Percentiles rank a stretch among this genome's conserved stretches.
Conservation (phyloP, 1,140 invertebrate species). For the Euwallacea similis region DNA sequence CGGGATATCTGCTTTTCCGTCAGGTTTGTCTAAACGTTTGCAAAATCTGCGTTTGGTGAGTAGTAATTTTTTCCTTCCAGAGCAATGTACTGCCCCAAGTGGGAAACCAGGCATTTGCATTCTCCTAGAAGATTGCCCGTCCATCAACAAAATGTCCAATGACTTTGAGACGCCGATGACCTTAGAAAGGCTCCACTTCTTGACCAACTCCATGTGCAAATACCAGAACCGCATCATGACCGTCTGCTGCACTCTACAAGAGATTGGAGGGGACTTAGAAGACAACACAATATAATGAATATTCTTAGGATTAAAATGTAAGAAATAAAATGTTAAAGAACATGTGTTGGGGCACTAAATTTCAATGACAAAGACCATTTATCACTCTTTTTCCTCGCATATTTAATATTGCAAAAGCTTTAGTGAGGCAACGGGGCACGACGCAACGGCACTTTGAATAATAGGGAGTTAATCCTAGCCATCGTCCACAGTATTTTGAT, state of each 20-base stretch:
- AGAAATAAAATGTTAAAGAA: too few species aligned
- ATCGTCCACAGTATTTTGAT: slow-evolving; percentile 42
- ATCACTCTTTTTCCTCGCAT: slow-evolving; percentile 13
- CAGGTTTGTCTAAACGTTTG: too few species aligned
- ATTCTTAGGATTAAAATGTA: neutral
- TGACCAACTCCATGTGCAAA: slow-evolving; percentile 40
- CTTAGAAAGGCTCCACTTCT: slow-evolving; percentile 37
- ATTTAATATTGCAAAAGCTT: slow-evolving; percentile 42
- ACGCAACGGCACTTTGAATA: slow-evolving; percentile 41
- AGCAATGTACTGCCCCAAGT: slow-evolving; percentile 34
- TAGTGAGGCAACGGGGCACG: slow-evolving; percentile 2
- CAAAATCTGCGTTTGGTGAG: too few species aligned
- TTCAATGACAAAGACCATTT: neutral
- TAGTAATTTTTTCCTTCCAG: slow-evolving; percentile 8
- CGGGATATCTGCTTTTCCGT: too few species aligned
- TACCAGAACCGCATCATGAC: slow-evolving; percentile 36
- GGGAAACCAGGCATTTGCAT: slow-evolving; percentile 36
- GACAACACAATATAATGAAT: too few species aligned
- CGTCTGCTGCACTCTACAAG: slow-evolving; percentile 38
- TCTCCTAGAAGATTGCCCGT: slow-evolving; percentile 38
- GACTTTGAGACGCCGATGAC: slow-evolving; percentile 41
- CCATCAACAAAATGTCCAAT: slow-evolving; percentile 36
- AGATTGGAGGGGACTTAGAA: neutral
- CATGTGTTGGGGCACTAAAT: too few species aligned
- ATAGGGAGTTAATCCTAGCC: slow-evolving; percentile 47